Base-by-base conservation (phyloP, 2,797 vertebrate genomes). In the Emydoidea blandingii region DNA sequence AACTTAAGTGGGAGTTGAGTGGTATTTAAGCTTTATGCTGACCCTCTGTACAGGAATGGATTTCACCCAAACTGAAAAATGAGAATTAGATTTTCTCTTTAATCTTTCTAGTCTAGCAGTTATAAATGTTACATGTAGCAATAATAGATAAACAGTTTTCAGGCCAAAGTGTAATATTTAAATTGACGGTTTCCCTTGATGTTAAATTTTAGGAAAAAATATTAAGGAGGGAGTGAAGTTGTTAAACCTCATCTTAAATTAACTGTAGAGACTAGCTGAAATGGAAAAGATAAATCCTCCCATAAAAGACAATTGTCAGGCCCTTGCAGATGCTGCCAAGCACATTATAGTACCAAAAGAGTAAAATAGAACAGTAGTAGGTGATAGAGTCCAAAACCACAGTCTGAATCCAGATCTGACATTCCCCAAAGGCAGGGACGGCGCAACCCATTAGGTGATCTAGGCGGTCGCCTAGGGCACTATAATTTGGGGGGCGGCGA, bases 351-450 rank as follows among this genome's bases (percentile, higher is more conserved):
- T 83, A 86, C n/a, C 0, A 0, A 94, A 96, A 91, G 37, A n/a
- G 84, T 72, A 89, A 94, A 94, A 68, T 41, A 96, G 82, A 87
- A 94, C 91, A 95, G 94, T 62, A 96, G n/a, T 41, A 81, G 94
- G 54, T 94, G 91, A 95, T 91, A 54, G 92, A 72, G n/a, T 72
- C 68, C 37, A 72, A 72, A 72, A 57, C 85, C 16, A 49, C 85
- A 85, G 62, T 78, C 49, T 93, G 79, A 90, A 94, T 91, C 19
- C 53, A 88, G 88, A 96, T 59, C 72, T 96, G 86, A 93, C 47
- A 82, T 90, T 9, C 50, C 4, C 31, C 3, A 0, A 65, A 80
- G 85, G 25, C 44, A 44, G 44, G 44, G 44, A 6, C 44, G 44
- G 44, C 8, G 2, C 44, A 44, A 44, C 44, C 44, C 44, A 44